These are phyloP conservation scores for Onychostruthus taczanowskii DNA, from an alignment of 2,113 vertebrate species.

Conservation along the genomic window DNA sequence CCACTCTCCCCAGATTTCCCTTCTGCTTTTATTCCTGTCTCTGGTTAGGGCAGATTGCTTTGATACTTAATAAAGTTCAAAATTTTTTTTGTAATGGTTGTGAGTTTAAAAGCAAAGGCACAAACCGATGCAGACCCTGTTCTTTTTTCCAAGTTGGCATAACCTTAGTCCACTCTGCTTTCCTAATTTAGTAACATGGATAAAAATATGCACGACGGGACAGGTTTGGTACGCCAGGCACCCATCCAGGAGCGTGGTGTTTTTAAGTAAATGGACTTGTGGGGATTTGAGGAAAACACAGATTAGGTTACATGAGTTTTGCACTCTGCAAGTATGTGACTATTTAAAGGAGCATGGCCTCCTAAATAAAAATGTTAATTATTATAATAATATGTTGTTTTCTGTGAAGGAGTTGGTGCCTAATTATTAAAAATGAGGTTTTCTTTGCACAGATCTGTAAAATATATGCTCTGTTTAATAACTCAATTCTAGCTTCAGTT, in stretches of 20 bases:
- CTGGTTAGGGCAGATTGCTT: not conserved
- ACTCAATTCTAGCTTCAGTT: not conserved
- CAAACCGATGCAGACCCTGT: conserved; percentile 74
- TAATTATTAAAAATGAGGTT: not conserved
- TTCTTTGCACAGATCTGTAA: not conserved
- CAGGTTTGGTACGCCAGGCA: conserved; percentile 90
- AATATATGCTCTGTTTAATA: not conserved
- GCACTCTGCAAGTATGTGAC: conserved; percentile 31
- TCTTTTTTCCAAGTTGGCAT: conserved; percentile 78
- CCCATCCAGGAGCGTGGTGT: conserved; percentile 78
- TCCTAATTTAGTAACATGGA: conserved; percentile 96
- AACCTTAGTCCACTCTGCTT: conserved; percentile 78
- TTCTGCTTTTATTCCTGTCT: conserved; percentile 12
- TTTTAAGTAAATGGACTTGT: conserved; percentile 80
- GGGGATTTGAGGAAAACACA: conserved; percentile 80
- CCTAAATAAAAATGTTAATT: conserved; percentile 39
- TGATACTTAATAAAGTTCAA: conserved; percentile 62
- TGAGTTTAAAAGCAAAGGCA: conserved; percentile 62
- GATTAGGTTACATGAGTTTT: conserved; percentile 69
- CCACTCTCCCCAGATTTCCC: not conserved
- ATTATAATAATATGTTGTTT: not conserved
- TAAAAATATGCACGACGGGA: conserved; percentile 87
- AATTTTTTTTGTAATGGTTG: conserved; percentile 68
- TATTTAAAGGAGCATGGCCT: conserved; percentile 65
- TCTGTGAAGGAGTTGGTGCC: not conserved